Percentiles rank a stretch among this genome's conserved stretches.
These are phyloP conservation scores for Calyptommatus sinebrachiatus DNA, from an alignment of 2,113 vertebrate genomes.

Conservation along the genomic window DNA sequence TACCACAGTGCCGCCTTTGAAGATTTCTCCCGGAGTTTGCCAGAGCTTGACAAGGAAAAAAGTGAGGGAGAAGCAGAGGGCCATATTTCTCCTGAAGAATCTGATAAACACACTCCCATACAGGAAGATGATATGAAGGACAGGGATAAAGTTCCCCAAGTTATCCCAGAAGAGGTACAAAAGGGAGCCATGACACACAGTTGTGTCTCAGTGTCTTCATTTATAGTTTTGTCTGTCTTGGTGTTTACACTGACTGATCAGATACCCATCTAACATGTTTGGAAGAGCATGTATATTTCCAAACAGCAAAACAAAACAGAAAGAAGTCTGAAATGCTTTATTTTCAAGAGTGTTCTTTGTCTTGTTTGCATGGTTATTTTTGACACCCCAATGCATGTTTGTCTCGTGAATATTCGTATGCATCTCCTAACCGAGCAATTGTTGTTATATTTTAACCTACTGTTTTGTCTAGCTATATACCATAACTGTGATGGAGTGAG, in stretches of 20 bases:
- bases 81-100: slow-evolving; percentile 64
- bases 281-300: slow-evolving; percentile 53
- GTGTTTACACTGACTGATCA: slow-evolving; percentile 32
- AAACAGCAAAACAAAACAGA: not conserved
- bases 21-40: slow-evolving; percentile 84
- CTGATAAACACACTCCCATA: slow-evolving; percentile 55
- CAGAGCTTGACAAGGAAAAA: slow-evolving; percentile 84
- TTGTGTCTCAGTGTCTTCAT: not conserved
- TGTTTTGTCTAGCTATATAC: not conserved
- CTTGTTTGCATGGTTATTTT: slow-evolving; percentile 64
- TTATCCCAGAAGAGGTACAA: slow-evolving; percentile 74
- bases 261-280: not conserved
- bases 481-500: not conserved
- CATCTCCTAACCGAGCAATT: slow-evolving; percentile 34
- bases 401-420: slow-evolving; percentile 44
- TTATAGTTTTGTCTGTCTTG: slow-evolving; percentile 7
- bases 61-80: slow-evolving; percentile 70
- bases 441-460: slow-evolving; percentile 15
- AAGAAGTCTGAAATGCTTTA: accelerated
- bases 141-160: slow-evolving; percentile 61
- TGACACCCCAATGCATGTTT: slow-evolving; percentile 61
- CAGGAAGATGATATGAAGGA: slow-evolving; percentile 67
- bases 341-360: not conserved
- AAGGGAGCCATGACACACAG: slow-evolving; percentile 29
- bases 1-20: slow-evolving; percentile 82